Conservation (phyloP, 1,140 invertebrate genomes). For the Hypothenemus hampei region DNA sequence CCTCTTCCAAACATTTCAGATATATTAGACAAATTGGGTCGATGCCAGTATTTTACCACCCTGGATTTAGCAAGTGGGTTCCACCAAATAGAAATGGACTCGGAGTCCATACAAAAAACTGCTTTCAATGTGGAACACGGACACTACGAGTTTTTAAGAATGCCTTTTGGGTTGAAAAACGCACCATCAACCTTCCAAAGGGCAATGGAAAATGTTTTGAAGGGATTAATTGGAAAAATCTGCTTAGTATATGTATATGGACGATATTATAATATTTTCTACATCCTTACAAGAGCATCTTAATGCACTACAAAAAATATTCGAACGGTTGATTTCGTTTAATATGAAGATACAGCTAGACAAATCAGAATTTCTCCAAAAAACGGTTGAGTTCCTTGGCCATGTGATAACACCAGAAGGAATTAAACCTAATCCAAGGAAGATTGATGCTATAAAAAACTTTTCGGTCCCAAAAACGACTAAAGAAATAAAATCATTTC, state of each 20-base stretch:
- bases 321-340: constrained; percentile 15
- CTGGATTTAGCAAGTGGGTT: constrained; percentile 40
- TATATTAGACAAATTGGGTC: constrained; percentile 2
- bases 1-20: constrained; percentile 2
- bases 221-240: constrained; percentile 12
- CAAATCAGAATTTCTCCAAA: constrained; percentile 36
- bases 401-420: constrained; percentile 32
- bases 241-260: constrained; percentile 27
- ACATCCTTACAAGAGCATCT: constrained; percentile 15
- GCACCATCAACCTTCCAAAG: constrained; percentile 41
- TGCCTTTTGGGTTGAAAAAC: constrained; percentile 16
- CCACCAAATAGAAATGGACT: constrained; percentile 9
- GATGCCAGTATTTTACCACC: constrained; percentile 6
- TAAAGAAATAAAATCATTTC: constrained; percentile 33
- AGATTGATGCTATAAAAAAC: constrained; percentile 31
- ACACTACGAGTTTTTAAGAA: not conserved
- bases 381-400: constrained; percentile 32
- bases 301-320: constrained; percentile 15
- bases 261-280: constrained; percentile 26
- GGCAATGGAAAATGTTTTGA: constrained; percentile 31
- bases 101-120: not conserved
- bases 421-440: constrained; percentile 33
- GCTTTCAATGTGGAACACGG: constrained; percentile 3
- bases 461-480: constrained; percentile 31
- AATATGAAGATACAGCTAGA: constrained; percentile 28